These are phyloP conservation scores for Apostichopus japonicus DNA, from an alignment of 35 echinoderm and acorn worm species.

Conservation along the genomic window DNA sequence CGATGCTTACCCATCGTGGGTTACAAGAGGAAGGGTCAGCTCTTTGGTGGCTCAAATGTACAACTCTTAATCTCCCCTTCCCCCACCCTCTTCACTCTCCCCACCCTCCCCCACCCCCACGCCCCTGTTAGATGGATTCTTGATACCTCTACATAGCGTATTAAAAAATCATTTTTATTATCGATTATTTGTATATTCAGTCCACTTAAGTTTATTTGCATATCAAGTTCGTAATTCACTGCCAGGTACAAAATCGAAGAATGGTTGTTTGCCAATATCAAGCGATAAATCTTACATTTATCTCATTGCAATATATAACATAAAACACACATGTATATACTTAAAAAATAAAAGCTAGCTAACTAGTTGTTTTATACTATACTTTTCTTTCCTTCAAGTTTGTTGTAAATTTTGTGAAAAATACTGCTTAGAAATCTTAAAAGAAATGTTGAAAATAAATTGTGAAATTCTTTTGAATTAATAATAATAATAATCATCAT, in stretches of 20 bases:
- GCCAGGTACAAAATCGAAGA: not conserved
- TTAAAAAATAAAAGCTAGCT: not conserved
- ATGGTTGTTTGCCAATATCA: not conserved
- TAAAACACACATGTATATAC: not conserved
- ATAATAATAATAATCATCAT: not conserved
- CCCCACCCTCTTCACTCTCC: too few species aligned
- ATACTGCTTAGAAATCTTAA: not conserved
- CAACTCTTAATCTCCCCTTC: too few species aligned
- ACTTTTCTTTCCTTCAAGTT: not conserved
- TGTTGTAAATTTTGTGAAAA: not conserved
- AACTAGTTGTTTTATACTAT: conserved; percentile 1
- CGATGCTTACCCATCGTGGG: too few species aligned
- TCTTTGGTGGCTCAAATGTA: too few species aligned
- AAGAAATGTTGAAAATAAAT: not conserved
- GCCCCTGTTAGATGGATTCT: too few species aligned
- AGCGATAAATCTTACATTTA: not conserved
- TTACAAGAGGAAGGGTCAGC: too few species aligned
- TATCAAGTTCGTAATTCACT: not conserved
- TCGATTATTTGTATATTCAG: too few species aligned
- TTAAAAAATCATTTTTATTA: too few species aligned
- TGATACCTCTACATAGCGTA: too few species aligned
- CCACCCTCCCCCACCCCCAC: too few species aligned
- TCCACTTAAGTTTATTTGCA: too few species aligned
- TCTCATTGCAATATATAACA: not conserved
- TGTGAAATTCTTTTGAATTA: not conserved